Conservation (phyloP, 2,797 vertebrate species). For the Peromyscus attwateri region DNA sequence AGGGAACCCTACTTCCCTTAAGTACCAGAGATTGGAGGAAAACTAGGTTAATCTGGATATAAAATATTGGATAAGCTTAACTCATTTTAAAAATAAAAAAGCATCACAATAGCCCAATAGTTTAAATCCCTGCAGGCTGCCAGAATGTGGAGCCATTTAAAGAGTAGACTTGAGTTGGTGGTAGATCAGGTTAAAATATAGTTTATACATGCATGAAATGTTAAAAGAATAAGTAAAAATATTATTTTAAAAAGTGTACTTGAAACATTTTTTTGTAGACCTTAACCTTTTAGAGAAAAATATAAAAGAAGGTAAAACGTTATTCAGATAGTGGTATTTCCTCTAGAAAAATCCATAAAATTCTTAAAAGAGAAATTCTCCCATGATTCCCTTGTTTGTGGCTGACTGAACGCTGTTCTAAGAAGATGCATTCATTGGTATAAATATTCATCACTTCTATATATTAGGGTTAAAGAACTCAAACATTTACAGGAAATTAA, state of each 20-base stretch:
- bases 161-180: not conserved
- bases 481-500: constrained; percentile 83
- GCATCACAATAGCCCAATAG: not conserved
- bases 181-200: not conserved
- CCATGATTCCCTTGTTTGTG: constrained; percentile 28
- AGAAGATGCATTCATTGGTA: constrained; percentile 34
- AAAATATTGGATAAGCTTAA: constrained; percentile 42
- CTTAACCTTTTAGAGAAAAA: constrained; percentile 54
- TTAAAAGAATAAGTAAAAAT: not conserved
- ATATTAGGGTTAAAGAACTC: constrained; percentile 75
- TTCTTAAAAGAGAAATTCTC: constrained; percentile 31
- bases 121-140: constrained; percentile 21
- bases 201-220: not conserved
- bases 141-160: not conserved
- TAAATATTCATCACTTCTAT: constrained; percentile 82
- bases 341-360: constrained; percentile 44
- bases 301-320: not conserved
- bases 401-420: constrained; percentile 16
- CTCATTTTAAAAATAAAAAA: constrained; percentile 31
- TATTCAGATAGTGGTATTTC: constrained; percentile 42
- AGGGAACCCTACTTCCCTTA: not conserved
- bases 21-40: not conserved
- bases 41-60: constrained; percentile 31
- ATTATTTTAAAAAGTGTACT: not conserved
- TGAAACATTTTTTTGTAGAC: not conserved